These are phyloP conservation scores for Sebastes minor DNA, from an alignment of 2,797 vertebrate genomes.

Conservation along the genomic window DNA sequence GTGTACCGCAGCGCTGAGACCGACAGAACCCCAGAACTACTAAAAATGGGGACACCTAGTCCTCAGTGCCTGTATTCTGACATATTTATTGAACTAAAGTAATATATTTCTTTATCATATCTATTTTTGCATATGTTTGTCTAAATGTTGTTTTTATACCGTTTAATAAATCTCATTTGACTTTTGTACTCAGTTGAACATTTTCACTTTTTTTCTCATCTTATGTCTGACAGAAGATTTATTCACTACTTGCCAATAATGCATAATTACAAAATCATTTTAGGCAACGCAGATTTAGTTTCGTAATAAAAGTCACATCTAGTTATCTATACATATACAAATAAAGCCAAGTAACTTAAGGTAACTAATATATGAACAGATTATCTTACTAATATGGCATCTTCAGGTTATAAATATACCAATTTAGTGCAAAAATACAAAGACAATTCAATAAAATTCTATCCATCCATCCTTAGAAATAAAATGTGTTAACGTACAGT, in stretches of 20 bases:
- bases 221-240: neutral
- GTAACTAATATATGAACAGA: neutral
- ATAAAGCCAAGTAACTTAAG: neutral
- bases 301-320: neutral
- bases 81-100: constrained; percentile 96
- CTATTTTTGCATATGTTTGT: constrained; percentile 83
- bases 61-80: constrained; percentile 85
- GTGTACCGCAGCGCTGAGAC: constrained; percentile 82
- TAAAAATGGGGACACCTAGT: constrained; percentile 77
- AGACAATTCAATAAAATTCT: neutral
- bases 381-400: neutral
- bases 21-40: constrained; percentile 80
- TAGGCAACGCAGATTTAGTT: neutral
- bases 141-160: constrained; percentile 81
- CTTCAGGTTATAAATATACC: neutral
- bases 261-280: neutral
- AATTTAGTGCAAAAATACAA: neutral
- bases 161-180: constrained; percentile 79
- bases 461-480: neutral
- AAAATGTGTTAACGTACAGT: neutral
- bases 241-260: neutral
- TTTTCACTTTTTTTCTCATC: neutral
- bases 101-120: constrained; percentile 92
- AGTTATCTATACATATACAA: neutral
- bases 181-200: constrained; percentile 59